These are phyloP conservation scores for Gracilinanus agilis DNA, from an alignment of 2,113 vertebrate genomes.

Conservation along the genomic window DNA sequence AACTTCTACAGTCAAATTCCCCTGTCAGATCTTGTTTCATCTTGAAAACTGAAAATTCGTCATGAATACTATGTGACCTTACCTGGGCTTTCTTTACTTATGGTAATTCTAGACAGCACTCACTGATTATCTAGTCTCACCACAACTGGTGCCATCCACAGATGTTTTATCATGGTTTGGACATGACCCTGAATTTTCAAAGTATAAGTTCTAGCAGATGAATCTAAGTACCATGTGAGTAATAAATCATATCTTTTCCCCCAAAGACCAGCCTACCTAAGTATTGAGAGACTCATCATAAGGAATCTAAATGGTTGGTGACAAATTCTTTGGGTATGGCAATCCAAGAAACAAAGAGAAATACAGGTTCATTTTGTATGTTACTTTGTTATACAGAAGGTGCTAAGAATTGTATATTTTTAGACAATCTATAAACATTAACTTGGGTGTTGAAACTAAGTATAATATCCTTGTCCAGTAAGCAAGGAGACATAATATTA, in stretches of 20 bases:
- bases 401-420: not conserved
- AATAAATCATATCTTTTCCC: not conserved
- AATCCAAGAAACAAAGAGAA: not conserved
- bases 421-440: not conserved
- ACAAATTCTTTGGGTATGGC: not conserved
- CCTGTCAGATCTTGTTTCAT: not conserved
- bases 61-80: not conserved
- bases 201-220: not conserved
- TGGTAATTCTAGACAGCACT: not conserved
- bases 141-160: not conserved
- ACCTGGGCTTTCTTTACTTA: not conserved
- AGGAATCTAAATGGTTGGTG: not conserved
- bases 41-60: too few relatives aligned
- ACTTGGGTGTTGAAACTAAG: not conserved
- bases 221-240: not conserved
- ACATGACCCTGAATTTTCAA: not conserved
- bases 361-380: not conserved
- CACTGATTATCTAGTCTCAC: not conserved
- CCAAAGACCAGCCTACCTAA: not conserved
- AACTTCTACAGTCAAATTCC: not conserved
- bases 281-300: too few relatives aligned
- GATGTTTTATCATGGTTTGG: not conserved
- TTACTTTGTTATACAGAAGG: not conserved
- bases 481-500: too few relatives aligned
- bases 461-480: not conserved